phyloP scores from a whole-genome alignment of 2,797 vertebrate species.

The Sibirionetta formosa region DNA sequence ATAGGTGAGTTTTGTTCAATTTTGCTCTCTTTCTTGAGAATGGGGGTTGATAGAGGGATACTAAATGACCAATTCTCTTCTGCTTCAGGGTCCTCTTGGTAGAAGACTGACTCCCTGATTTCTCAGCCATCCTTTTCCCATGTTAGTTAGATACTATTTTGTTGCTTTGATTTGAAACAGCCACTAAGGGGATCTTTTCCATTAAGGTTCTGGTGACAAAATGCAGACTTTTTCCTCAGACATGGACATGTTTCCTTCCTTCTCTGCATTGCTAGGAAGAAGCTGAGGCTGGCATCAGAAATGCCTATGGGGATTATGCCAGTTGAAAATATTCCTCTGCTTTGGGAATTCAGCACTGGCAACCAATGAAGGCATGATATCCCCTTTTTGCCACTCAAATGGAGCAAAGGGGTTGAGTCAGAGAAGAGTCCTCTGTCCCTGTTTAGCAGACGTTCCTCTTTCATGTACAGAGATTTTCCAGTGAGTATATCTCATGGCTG shows the following conservation, averaged over 20 bases:
- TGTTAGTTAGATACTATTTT: conserved; percentile 8
- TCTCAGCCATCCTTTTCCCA: not conserved
- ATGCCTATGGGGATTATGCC: not conserved
- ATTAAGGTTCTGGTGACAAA: conserved; percentile 24
- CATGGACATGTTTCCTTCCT: not conserved
- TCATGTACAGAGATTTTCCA: conserved; percentile 33
- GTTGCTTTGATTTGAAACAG: conserved; percentile 41
- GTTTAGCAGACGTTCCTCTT: conserved; percentile 44
- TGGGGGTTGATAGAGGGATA: not conserved
- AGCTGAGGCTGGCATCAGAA: conserved; percentile 1
- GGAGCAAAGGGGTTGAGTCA: not conserved
- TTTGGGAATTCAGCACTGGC: not conserved
- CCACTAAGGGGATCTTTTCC: not conserved
- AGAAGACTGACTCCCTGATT: not conserved
- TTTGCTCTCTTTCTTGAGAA: not conserved
- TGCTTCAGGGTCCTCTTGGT: not conserved
- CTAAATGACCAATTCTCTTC: not conserved
- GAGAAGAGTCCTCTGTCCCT: not conserved
- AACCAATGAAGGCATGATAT: not conserved
- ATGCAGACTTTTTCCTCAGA: not conserved
- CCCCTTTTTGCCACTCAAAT: not conserved
- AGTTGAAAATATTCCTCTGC: not conserved
- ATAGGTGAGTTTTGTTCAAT: not conserved
- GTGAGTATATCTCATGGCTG: conserved; percentile 47
- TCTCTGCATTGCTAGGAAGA: not conserved